Base-by-base conservation (phyloP, 2,797 vertebrate species). In the Hozukius guyotensis region DNA sequence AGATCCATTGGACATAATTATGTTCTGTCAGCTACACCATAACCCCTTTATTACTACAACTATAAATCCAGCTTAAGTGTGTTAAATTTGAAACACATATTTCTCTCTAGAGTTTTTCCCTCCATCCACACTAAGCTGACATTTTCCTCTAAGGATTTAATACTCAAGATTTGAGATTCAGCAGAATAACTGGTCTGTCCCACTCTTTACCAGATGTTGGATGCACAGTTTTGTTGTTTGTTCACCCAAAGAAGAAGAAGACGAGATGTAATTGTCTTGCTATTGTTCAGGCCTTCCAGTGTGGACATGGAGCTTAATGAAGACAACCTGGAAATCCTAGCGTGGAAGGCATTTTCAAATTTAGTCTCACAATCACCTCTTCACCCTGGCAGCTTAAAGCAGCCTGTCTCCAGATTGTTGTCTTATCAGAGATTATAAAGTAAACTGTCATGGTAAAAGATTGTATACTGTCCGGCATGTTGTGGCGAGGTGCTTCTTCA, bases 351-450 rank as follows among this genome's bases (percentile, higher is more conserved):
- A 18, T 72, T 13, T 53, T 42, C 8, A 29, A 24, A 75, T 71
- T 0, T 20, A 25, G 3, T 42, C 38, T 25, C n/a, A 66, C 46
- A n/a, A 7, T n/a, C 62, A 56, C n/a, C 27, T 42, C 32, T 75
- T 62, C 76, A 87, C 80, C 76, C 25, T 53, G 67, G 24, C 1
- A 13, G 55, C 76, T 87, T 66, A 72, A 75, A 36, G 13, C 49
- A 55, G 82, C 76, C 83, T 60, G 53, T 75, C 62, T 72, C 55
- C 70, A 29, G 67, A 79, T 71, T 2, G 1, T 77, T 79, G 85
- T 89, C 87, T 91, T 86, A 93, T 93, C 89, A 86, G 52, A 85
- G 82, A 85, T 78, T 86, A 72, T 66, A 60, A 87, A 8, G 46
- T 36, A 16, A 53, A 2, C 22, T 52, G 10, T 57, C 65, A 38